phyloP scores from a whole-genome alignment of 2,797 vertebrate genomes.

The Propithecus perrieri region DNA sequence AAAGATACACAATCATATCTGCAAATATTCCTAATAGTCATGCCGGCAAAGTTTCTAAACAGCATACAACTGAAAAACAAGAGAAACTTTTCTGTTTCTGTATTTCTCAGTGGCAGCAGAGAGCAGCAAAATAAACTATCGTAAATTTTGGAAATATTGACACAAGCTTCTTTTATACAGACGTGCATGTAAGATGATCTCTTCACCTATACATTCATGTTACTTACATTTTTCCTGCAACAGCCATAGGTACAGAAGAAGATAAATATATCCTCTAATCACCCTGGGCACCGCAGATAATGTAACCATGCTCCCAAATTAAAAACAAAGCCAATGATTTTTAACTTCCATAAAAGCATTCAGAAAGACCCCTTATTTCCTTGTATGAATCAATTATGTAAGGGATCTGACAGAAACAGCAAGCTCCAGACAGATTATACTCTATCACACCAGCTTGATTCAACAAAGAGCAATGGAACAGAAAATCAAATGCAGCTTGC shows the following conservation, averaged over 20 bases:
- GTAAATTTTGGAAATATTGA: neutral
- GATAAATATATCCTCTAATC: neutral
- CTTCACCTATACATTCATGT: neutral
- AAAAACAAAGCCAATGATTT: neutral
- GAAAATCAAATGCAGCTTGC: slow-evolving; percentile 73
- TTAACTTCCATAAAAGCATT: neutral
- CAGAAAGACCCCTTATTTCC: neutral
- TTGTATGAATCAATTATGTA: slow-evolving; percentile 55
- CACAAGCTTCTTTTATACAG: neutral
- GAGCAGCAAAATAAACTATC: neutral
- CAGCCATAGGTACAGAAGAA: neutral
- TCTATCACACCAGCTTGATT: slow-evolving; percentile 50
- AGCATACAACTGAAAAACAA: neutral
- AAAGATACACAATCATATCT: neutral
- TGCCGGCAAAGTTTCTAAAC: slow-evolving; percentile 27
- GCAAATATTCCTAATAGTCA: neutral
- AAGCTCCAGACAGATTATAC: slow-evolving; percentile 49
- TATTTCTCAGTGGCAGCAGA: neutral
- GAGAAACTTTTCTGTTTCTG: slow-evolving; percentile 11
- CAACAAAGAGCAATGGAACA: slow-evolving; percentile 52
- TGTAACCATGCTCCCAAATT: rapidly evolving
- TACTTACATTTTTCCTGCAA: neutral
- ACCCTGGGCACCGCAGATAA: neutral
- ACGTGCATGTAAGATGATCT: neutral
- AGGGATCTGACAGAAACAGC: slow-evolving; percentile 46